Evolutionary conservation across 2,113 vertebrate species (phyloP).

Genomic region (Capreolus pygargus): DNA sequence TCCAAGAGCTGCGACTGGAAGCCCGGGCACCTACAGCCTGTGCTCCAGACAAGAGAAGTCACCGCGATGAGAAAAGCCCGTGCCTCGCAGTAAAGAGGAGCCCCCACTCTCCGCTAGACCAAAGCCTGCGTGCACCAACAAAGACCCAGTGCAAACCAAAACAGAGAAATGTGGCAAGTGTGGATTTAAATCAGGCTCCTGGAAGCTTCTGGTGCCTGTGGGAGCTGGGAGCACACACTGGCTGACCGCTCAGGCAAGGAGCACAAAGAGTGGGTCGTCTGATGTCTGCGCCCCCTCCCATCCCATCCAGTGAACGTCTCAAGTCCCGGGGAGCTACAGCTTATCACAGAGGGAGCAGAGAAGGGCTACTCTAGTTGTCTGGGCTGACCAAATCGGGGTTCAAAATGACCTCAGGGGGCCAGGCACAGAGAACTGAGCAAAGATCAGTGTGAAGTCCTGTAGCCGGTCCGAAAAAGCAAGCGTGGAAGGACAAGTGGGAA

Average conservation of each 20-base stretch:
- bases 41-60: not conserved
- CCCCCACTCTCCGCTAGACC: not conserved
- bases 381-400: not conserved
- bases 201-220: not conserved
- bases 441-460: too few relatives aligned
- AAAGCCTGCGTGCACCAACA: not conserved
- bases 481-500: not conserved
- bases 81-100: fast-evolving
- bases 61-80: not conserved
- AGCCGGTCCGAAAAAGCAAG: not conserved
- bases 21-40: not conserved
- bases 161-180: not conserved
- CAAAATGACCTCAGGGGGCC: not conserved
- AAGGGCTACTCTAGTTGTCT: not conserved
- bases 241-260: not conserved
- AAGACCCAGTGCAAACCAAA: not conserved
- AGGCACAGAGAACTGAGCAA: not conserved
- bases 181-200: not conserved
- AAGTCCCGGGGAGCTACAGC: not conserved
- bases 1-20: not conserved
- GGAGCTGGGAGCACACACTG: not conserved
- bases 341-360: not conserved
- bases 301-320: not conserved
- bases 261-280: not conserved
- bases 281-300: not conserved